A percentile compares a stretch with the other conserved stretches of the same genome.
Evolutionary conservation across 2,888 invertebrate genomes (phyloP).

Genomic region (Hydroisotoma schaefferi): DNA sequence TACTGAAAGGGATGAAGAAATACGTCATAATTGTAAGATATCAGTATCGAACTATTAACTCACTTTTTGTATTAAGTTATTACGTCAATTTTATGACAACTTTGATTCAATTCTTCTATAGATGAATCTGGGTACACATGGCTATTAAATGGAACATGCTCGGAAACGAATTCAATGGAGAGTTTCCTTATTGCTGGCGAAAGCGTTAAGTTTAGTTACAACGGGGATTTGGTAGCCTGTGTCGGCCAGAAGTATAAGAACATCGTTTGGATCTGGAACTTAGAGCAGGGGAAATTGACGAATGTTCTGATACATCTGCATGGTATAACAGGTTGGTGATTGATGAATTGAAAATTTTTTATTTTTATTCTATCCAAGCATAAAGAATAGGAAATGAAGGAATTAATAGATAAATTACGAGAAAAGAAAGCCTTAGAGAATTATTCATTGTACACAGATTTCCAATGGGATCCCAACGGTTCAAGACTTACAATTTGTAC

Average conservation of each 20-base stretch:
- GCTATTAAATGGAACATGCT: too few relatives aligned
- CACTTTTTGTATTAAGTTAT: too few relatives aligned
- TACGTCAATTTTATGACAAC: too few relatives aligned
- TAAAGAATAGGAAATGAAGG: too few relatives aligned
- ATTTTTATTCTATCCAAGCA: not conserved
- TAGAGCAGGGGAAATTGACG: not conserved
- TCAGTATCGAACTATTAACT: too few relatives aligned
- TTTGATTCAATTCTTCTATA: too few relatives aligned
- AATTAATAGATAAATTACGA: too few relatives aligned
- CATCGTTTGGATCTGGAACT: conserved; percentile 32
- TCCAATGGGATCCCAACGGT: conserved; percentile 12
- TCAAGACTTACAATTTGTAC: not conserved
- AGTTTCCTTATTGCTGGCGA: too few relatives aligned
- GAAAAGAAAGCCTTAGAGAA: too few relatives aligned
- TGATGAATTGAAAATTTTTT: conserved; percentile 3
- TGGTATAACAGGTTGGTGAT: conserved; percentile 22
- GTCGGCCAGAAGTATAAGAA: conserved; percentile 14
- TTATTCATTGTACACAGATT: conserved; percentile 9
- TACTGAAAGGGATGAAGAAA: not conserved
- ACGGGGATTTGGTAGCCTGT: conserved; percentile 25
- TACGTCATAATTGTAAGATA: not conserved
- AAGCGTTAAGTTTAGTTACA: conserved; percentile 21
- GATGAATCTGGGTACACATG: too few relatives aligned
- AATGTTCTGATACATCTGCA: conserved; percentile 24
- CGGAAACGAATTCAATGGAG: too few relatives aligned